Evolutionary conservation across 2,113 vertebrate species (phyloP), one percentile per base, ranked within the genome.

Genomic region (Pluvianellus socialis): DNA sequence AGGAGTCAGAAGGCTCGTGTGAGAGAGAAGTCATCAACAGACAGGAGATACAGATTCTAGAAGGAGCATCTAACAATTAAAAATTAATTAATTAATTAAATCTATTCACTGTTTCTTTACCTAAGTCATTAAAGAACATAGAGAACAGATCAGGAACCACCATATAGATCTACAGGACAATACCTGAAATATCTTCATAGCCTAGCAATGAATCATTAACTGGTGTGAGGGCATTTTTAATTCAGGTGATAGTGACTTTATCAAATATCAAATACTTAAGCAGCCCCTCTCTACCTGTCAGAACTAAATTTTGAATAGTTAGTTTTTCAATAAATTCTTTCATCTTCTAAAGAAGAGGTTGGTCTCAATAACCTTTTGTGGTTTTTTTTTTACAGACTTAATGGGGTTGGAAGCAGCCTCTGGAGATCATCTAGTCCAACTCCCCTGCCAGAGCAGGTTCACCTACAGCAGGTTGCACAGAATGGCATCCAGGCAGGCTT

Each of bases 1-100:
- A 40, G 7, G 18, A 58, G n/a, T 56, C 11, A 80, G 26, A 67
- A 16, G 3, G 9, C 0, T 4, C 5, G 1, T 73, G 27, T 33
- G 45, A 89, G 32, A 73, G 2, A 70, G 9, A 2, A 70, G 28
- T 20, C 12, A 33, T 28, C 7, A 40, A 65, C 20, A 65, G 23
- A 18, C 0, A 45, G 8, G 30, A 76, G 10, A 81, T 40, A 12
- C 6, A 77, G 16, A 53, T 4, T 21, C 19, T 52, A 9, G 10
- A 86, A 53, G 18, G 10, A 73, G 21, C 10, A 65, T 17, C 11
- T 20, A 38, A 56, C 26, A 58, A 38, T 15, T 38, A 27, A 10
- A 27, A 63, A 26, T 24, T 66, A 65, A 30, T 6, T 20, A 56
- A 55, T 12, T 40, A 7, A 30, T 6, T 23, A 72, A 33, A 73